Conservation (phyloP, 2,888 invertebrate genomes). For the Choreutis nemorana region DNA sequence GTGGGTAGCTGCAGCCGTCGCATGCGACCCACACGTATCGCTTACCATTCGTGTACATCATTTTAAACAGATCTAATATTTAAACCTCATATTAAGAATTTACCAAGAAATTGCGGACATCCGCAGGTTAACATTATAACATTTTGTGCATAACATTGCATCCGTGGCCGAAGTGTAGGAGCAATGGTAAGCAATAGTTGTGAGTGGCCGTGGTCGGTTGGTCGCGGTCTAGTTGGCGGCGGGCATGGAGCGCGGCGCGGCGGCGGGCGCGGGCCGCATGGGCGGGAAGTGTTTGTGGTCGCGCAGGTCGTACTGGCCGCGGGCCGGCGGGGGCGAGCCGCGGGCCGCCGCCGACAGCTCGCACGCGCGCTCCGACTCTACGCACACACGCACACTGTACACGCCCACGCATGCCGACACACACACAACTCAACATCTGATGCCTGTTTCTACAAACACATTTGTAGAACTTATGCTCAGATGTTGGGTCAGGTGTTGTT, state of each 20-base stretch:
- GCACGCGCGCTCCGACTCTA: conserved; percentile 77
- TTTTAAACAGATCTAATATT: no score
- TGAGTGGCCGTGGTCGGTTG: conserved; percentile 8
- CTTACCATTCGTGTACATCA: no score
- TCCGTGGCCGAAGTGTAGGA: no score
- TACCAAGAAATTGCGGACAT: conserved; percentile 3
- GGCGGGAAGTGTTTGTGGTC: conserved; percentile 88
- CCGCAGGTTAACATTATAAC: not conserved
- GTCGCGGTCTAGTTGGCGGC: conserved; percentile 10
- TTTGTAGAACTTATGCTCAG: no score
- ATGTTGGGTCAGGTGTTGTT: no score
- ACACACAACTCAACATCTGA: no score
- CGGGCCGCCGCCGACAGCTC: conserved; percentile 79
- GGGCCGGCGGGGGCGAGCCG: conserved; percentile 69
- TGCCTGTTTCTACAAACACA: no score
- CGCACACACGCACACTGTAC: conserved; percentile 8
- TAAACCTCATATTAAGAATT: no score
- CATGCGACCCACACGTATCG: no score
- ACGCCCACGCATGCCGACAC: conserved; percentile 3
- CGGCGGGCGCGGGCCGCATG: conserved; percentile 59
- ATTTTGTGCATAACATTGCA: not conserved
- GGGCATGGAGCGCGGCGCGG: conserved; percentile 8
- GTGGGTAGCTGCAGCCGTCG: no score
- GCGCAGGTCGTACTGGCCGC: conserved; percentile 76
- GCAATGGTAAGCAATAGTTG: no score